Conservation (phyloP, 2,113 vertebrate genomes). For the Odocoileus virginianus region DNA sequence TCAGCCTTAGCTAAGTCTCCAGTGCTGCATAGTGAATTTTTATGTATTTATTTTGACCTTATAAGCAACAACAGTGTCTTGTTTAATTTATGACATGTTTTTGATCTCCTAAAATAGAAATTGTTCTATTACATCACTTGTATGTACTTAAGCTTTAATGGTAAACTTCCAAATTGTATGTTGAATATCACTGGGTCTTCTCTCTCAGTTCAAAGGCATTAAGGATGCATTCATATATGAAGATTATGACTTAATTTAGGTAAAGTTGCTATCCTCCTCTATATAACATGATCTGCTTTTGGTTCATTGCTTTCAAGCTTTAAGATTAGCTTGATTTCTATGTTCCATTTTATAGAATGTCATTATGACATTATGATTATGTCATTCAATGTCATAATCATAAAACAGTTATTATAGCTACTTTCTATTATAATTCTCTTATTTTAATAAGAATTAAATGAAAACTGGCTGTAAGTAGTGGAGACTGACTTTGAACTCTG, state of each 20-base stretch:
- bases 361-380: background rate
- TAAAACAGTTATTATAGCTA: background rate
- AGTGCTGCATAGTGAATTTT: background rate
- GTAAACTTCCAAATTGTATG: background rate
- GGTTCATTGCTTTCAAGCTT: background rate
- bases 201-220: background rate
- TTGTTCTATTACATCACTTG: background rate
- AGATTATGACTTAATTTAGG: background rate
- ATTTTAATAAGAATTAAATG: background rate
- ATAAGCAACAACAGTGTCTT: background rate
- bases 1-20: background rate
- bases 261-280: background rate
- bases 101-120: background rate
- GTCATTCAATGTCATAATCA: background rate
- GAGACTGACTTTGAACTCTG: background rate
- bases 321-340: background rate
- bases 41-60: background rate
- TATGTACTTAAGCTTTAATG: background rate
- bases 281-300: background rate
- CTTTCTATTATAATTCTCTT: background rate
- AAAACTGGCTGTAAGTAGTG: background rate
- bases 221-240: background rate
- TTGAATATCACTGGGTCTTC: background rate
- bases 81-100: background rate
- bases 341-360: background rate